Evolutionary conservation across 2,797 vertebrate species (phyloP).

Genomic region (Poeciliopsis gracilis): DNA sequence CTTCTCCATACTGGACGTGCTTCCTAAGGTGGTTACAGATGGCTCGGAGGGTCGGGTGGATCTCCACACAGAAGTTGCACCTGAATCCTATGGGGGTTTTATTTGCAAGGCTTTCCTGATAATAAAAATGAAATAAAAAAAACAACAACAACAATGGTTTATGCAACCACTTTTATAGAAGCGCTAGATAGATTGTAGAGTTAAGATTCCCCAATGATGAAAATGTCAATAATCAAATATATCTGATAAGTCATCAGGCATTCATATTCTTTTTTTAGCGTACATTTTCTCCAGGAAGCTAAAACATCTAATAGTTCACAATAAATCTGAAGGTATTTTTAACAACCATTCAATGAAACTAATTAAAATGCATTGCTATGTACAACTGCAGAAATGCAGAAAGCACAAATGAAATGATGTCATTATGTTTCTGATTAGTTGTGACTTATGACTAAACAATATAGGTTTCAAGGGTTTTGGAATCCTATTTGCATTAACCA

Average conservation of each 20-base stretch:
- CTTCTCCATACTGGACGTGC: slow-evolving; percentile 94
- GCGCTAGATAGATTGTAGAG: neutral
- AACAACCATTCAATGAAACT: slow-evolving; percentile 26
- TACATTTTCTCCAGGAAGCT: slow-evolving; percentile 5
- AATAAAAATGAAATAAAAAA: slow-evolving; percentile 3
- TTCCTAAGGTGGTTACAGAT: slow-evolving; percentile 99
- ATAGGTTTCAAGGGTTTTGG: neutral
- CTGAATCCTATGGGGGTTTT: slow-evolving; percentile 90
- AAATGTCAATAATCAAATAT: neutral
- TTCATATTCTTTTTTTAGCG: neutral
- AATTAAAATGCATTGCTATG: neutral
- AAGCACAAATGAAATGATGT: slow-evolving; percentile 11
- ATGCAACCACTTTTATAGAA: neutral
- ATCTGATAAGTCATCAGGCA: neutral
- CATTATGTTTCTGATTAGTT: neutral
- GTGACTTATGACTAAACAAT: neutral
- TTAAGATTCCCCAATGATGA: neutral
- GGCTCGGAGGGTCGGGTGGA: slow-evolving; percentile 95
- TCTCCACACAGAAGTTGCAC: slow-evolving; percentile 97
- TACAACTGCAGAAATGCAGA: slow-evolving; percentile 7
- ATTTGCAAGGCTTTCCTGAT: slow-evolving; percentile 67
- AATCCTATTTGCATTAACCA: neutral
- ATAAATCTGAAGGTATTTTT: slow-evolving; percentile 20
- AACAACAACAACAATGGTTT: neutral
- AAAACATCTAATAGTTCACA: slow-evolving; percentile 8